A percentile compares a stretch with the other conserved stretches of the same genome.
phyloP scores from a whole-genome alignment of 2,888 invertebrate genomes.

The Chironomus tentans region DNA sequence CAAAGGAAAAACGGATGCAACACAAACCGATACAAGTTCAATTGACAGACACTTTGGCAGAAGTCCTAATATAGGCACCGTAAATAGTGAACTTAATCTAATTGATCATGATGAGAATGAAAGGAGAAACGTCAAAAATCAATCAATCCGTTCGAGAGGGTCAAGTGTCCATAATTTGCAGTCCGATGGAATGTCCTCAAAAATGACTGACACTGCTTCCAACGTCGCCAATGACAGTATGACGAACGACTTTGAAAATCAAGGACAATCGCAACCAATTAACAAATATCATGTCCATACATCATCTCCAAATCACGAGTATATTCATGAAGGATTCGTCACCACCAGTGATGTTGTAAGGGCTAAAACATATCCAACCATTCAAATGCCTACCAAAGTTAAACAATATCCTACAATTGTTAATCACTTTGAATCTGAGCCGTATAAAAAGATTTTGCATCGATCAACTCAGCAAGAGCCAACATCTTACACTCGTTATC shows the following conservation, averaged over 20 bases:
- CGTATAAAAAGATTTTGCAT: slow-evolving; percentile 20
- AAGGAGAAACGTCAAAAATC: background rate
- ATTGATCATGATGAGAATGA: slow-evolving; percentile 6
- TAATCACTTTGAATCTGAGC: slow-evolving; percentile 21
- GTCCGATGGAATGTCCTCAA: background rate
- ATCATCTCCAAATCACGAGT: background rate
- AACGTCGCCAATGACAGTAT: background rate
- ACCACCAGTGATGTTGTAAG: slow-evolving; percentile 29
- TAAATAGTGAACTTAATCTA: slow-evolving; percentile 12
- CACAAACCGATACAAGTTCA: slow-evolving; percentile 30
- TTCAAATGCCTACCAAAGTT: slow-evolving; percentile 28
- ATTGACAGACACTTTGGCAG: slow-evolving; percentile 12
- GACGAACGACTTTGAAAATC: background rate
- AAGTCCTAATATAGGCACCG: background rate
- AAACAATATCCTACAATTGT: slow-evolving; percentile 15
- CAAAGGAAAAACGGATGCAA: slow-evolving; percentile 25
- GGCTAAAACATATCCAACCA: slow-evolving; percentile 28
- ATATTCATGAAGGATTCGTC: background rate
- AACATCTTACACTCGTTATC: background rate
- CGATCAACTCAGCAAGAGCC: background rate
- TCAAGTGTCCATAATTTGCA: background rate
- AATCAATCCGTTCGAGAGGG: slow-evolving; percentile 6
- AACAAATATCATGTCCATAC: background rate
- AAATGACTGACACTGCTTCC: background rate
- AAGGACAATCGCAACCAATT: background rate